These are phyloP conservation scores for Podarcis lilfordi DNA, from an alignment of 2,797 vertebrate species.

Conservation along the genomic window DNA sequence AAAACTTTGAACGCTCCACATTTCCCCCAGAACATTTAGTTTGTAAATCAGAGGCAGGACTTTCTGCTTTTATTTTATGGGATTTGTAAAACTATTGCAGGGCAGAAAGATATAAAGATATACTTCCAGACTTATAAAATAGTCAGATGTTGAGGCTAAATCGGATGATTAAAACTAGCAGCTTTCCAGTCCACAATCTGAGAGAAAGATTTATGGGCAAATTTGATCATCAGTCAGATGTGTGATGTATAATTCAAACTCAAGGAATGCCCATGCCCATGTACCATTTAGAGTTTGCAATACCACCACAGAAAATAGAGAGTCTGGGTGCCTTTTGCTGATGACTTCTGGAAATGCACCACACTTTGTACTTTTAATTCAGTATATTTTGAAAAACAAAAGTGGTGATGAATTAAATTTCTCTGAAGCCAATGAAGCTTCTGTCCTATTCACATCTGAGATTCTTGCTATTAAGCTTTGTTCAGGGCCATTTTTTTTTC, in stretches of 20 bases:
- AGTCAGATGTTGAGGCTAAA: constrained; percentile 44
- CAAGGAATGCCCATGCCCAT: background rate
- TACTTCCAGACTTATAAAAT: constrained; percentile 10
- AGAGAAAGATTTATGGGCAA: constrained; percentile 17
- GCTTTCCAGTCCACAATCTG: background rate
- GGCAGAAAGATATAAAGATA: constrained; percentile 14
- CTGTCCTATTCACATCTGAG: background rate
- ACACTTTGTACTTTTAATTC: background rate
- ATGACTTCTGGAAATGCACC: background rate
- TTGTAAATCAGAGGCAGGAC: constrained; percentile 17
- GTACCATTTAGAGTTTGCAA: constrained; percentile 13
- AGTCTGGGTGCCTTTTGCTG: constrained; percentile 27
- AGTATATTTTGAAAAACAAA: background rate
- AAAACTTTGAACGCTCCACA: fast-evolving
- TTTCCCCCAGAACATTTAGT: background rate
- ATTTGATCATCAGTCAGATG: constrained; percentile 15
- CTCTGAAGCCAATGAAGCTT: background rate
- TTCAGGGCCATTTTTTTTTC: background rate
- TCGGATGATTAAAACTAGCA: constrained; percentile 22
- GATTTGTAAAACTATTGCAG: constrained; percentile 30
- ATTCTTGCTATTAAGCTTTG: constrained; percentile 4
- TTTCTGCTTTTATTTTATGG: constrained; percentile 18
- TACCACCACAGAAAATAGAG: constrained; percentile 16
- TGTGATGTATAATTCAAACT: constrained; percentile 3
- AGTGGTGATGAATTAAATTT: background rate